Base-by-base conservation (phyloP, 2,113 vertebrate species). In the Campylomormyrus numenius region DNA sequence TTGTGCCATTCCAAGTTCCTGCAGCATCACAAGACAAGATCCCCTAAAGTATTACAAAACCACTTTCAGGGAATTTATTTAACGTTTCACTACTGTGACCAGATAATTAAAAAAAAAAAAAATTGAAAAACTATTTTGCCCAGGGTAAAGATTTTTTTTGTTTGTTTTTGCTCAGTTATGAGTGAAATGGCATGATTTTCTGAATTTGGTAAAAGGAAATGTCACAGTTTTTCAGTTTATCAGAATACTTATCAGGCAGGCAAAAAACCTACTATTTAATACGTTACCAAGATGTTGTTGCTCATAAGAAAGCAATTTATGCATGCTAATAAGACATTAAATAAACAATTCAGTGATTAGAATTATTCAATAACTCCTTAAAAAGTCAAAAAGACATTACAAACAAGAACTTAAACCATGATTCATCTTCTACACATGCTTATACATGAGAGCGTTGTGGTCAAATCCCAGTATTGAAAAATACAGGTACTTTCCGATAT, bases 1-100 rank as follows among this genome's bases (percentile, higher is more conserved):
- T 99, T 11, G 97, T 98, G 84, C 98, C 98, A 0, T 99, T 99
- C 98, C 98, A 99, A 8, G 97, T 99, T 15, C 98, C 98, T 99
- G 93, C 21, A 53, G 13, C 3, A 13, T 31, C 10, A 21, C 1
- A 58, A 50, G 13, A 31, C 45, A 42, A 53, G 24, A 52, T 49
- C 42, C 42, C 21, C 9, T 13, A 24, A n/a, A 39, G 13, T 35
- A 77, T 77, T 19, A 77, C 70, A 39, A 13, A 39, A 77, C 35
- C 13, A 11, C 70, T 39, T 17, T 19, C 70, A 35, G 66, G 66
- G 66, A 27, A 10, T 85, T 46, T 19, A 46, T 85, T 24, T 42
- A 21, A 45, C 3, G 21, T 45, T 21, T 85, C 46, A n/a, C 35
- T 19, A 39, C 35, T 19, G 35, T 19, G 13, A 80, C 13, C 13